phyloP scores from a whole-genome alignment of 2,797 vertebrate genomes.

The Mionectes olivaceus region DNA sequence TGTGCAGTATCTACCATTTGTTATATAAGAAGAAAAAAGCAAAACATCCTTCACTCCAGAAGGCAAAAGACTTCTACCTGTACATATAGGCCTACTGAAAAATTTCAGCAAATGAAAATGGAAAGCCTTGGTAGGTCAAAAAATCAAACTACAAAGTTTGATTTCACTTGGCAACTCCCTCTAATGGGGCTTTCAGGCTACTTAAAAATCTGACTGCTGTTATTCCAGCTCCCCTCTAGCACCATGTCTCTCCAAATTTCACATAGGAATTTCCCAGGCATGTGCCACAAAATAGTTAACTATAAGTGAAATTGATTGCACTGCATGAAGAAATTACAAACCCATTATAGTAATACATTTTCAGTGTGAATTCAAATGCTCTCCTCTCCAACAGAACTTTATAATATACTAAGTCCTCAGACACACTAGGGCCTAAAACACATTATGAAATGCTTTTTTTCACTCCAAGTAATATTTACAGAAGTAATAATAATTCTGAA shows the following conservation, averaged over 20 bases:
- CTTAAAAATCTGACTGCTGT: not conserved
- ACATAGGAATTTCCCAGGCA: not conserved
- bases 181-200: not conserved
- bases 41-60: not conserved
- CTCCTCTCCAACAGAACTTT: not conserved
- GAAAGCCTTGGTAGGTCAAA: not conserved
- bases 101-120: not conserved
- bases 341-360: not conserved
- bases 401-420: not conserved
- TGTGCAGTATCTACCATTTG: not conserved
- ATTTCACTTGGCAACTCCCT: not conserved
- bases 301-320: not conserved
- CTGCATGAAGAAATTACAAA: not conserved
- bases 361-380: not conserved
- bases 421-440: not conserved
- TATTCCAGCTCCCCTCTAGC: not conserved
- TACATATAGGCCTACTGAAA: not conserved
- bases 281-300: not conserved
- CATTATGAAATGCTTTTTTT: not conserved
- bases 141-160: not conserved
- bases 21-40: conserved; percentile 4
- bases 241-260: not conserved
- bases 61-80: not conserved
- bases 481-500: conserved; percentile 24
- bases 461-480: not conserved